These are phyloP conservation scores for Trichomycterus rosablanca DNA, from an alignment of 2,113 vertebrate genomes.

Conservation along the genomic window DNA sequence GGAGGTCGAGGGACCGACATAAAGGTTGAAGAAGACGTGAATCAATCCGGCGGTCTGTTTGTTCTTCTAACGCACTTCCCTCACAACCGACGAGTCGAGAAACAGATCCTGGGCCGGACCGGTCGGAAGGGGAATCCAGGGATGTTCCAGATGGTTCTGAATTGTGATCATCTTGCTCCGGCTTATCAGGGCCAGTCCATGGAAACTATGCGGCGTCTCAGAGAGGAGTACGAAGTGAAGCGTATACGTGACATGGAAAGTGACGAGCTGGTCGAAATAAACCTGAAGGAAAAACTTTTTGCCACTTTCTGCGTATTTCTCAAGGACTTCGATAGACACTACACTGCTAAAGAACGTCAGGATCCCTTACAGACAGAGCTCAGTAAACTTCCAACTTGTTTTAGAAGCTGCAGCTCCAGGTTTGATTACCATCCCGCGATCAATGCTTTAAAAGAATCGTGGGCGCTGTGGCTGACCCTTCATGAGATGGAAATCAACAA, in stretches of 20 bases:
- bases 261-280: slow-evolving; percentile 25
- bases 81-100: slow-evolving; percentile 33
- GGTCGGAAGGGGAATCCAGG: slow-evolving; percentile 40
- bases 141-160: slow-evolving; percentile 39
- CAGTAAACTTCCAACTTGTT: not conserved
- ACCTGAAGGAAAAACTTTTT: slow-evolving; percentile 33
- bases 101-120: slow-evolving; percentile 38
- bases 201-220: slow-evolving; percentile 28
- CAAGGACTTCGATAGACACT: not conserved
- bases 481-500: slow-evolving; percentile 4
- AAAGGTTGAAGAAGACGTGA: slow-evolving; percentile 31
- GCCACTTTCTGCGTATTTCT: slow-evolving; percentile 17
- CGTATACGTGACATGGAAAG: slow-evolving; percentile 29
- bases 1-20: slow-evolving; percentile 39
- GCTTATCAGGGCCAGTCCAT: slow-evolving; percentile 33
- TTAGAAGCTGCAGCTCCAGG: not conserved
- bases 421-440: slow-evolving; percentile 16
- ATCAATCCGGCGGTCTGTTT: slow-evolving; percentile 31
- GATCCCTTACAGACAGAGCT: not conserved
- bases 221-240: slow-evolving; percentile 30
- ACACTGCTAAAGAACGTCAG: not conserved
- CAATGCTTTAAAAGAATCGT: slow-evolving; percentile 20
- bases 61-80: slow-evolving; percentile 38
- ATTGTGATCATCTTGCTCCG: slow-evolving; percentile 17
- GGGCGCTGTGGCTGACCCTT: slow-evolving; percentile 11